phyloP scores from a whole-genome alignment of 2,888 invertebrate species.

The Acanthococcus lagerstroemiae region DNA sequence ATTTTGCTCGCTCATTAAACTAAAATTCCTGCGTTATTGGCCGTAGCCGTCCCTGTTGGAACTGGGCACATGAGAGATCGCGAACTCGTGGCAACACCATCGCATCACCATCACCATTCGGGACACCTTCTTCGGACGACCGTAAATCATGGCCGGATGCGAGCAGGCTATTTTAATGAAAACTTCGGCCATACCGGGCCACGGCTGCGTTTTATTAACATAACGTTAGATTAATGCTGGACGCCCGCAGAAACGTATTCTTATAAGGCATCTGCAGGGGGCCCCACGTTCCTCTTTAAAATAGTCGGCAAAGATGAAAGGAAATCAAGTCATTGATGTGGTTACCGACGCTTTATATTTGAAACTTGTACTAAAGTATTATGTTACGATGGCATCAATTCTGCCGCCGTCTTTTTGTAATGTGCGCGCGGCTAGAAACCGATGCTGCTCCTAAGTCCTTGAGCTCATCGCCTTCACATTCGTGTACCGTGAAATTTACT shows the following conservation, averaged over 20 bases:
- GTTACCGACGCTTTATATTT: conserved; percentile 29
- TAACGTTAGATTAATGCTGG: conserved; percentile 23
- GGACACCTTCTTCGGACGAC: neutral
- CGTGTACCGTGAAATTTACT: too few species aligned
- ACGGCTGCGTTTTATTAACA: neutral
- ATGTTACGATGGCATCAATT: conserved; percentile 29
- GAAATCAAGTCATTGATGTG: conserved; percentile 26
- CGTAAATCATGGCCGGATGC: neutral
- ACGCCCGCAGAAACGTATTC: conserved; percentile 23
- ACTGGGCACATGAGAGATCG: too few species aligned
- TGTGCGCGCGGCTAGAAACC: neutral
- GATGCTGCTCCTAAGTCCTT: neutral
- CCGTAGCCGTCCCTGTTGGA: too few species aligned
- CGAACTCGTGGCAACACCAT: too few species aligned
- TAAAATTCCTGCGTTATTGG: too few species aligned
- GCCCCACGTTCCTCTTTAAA: conserved; percentile 29
- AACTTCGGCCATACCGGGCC: neutral
- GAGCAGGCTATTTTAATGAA: neutral
- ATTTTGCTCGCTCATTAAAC: too few species aligned
- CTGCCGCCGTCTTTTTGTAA: conserved; percentile 22
- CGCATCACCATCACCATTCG: too few species aligned
- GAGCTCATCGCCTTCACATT: too few species aligned
- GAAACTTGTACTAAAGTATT: conserved; percentile 25
- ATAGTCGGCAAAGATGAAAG: conserved; percentile 28
- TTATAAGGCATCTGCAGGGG: conserved; percentile 29